phyloP scores from a whole-genome alignment of 2,888 invertebrate species.

The Eupithecia insigniata region DNA sequence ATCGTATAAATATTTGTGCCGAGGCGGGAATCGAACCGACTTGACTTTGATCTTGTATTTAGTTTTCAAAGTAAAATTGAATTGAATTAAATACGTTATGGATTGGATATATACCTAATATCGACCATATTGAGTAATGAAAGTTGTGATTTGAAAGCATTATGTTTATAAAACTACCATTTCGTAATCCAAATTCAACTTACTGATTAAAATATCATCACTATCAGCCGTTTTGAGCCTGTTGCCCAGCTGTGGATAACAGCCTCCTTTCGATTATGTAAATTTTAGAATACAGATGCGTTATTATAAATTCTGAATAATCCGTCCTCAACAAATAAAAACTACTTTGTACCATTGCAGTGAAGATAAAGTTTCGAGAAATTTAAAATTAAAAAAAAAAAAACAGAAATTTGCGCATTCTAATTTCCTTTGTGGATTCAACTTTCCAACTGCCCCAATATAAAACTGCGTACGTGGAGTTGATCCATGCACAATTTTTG shows the following conservation, averaged over 20 bases:
- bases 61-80: not conserved
- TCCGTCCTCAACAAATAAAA: not conserved
- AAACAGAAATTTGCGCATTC: not conserved
- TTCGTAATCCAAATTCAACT: not conserved
- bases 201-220: not conserved
- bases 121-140: not conserved
- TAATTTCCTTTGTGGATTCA: not conserved
- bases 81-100: not conserved
- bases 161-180: not conserved
- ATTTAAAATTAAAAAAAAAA: not conserved
- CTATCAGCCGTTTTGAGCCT: not conserved
- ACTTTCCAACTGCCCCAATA: not conserved
- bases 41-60: not conserved
- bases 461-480: not conserved
- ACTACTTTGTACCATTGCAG: not conserved
- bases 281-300: not conserved
- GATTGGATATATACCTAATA: too few species aligned
- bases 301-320: not conserved
- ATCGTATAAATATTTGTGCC: too few species aligned
- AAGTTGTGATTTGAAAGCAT: not conserved
- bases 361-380: not conserved
- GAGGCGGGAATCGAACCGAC: too few species aligned
- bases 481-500: slow-evolving; percentile 17
- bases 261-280: not conserved
- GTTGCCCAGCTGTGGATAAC: not conserved